Evolutionary conservation across 92 coral and sea anemone genomes (phyloP), one percentile per base, ranked within the genome.

Genomic region (Actinostola sp.): DNA sequence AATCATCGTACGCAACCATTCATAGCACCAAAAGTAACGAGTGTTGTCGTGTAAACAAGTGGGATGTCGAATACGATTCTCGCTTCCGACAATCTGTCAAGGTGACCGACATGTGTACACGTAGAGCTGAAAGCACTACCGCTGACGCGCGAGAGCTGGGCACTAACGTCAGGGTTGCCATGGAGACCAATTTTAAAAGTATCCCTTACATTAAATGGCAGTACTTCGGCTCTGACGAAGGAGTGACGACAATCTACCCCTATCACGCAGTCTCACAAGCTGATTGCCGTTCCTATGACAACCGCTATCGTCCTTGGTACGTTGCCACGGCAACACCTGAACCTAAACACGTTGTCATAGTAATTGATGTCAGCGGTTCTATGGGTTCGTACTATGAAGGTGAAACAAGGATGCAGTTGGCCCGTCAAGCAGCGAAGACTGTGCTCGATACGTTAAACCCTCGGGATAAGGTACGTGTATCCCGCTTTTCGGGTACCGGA

Each of bases 211-310:
- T 82, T 24, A 86, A 75, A 35, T 86, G 91, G 91, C 91, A 86
- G 69, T 86, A 86, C 34, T 86, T 86, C 57, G 91, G 84, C 7
- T 86, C 91, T 1, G 79, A 81, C 28, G 74, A 86, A 32, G 91
- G 91, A 0, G 34, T 81, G 12, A 26, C 79, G 67, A 69, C 82
- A 15, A 63, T 16, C 43, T 86, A 53, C 68, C 91, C 91, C 0
- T 73, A 62, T 8, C 73, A 63, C 17, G 36, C 58, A 44, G 76
- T 80, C 24, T 54, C 53, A n/a, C 0, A n/a, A n/a, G n/a, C 71
- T 10, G 74, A 48, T 5, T 86, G 91, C 32, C 19, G 54, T 1
- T 54, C 51, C 35, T 86, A 69, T 48, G 91, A 86, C 36, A 67
- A 73, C 51, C 87, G 91, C 3, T 62, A 44, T 71, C 74, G 91